Evolutionary conservation across 2,797 vertebrate species (phyloP).

Genomic region (Leuciscus waleckii): DNA sequence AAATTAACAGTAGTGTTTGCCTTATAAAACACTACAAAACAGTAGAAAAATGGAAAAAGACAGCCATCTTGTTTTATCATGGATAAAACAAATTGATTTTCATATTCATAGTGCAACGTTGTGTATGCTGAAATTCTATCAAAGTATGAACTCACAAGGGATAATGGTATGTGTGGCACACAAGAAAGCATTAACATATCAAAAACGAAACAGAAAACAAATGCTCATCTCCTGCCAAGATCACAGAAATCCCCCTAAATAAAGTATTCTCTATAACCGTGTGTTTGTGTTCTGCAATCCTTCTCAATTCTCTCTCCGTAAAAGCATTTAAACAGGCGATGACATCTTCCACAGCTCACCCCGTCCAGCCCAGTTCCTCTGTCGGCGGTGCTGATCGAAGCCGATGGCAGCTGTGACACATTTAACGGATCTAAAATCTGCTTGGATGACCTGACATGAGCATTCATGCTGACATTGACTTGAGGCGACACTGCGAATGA

Average conservation of each 20-base stretch:
- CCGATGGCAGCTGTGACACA: background rate
- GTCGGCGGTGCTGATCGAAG: background rate
- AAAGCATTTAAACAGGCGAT: slow-evolving; percentile 8
- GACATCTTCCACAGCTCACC: slow-evolving; percentile 14
- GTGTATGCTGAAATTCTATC: slow-evolving; percentile 32
- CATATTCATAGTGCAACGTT: slow-evolving; percentile 20
- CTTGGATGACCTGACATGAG: slow-evolving; percentile 36
- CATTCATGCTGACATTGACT: slow-evolving; percentile 18
- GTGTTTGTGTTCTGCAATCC: slow-evolving; percentile 20
- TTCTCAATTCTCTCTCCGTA: slow-evolving; percentile 20
- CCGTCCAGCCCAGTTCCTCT: background rate
- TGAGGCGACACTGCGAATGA: background rate
- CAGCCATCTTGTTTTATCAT: background rate
- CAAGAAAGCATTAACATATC: slow-evolving; percentile 42
- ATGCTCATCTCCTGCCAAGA: slow-evolving; percentile 38
- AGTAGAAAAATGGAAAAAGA: background rate
- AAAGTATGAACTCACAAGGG: slow-evolving; percentile 42
- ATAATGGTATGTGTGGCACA: slow-evolving; percentile 15
- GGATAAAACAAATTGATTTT: slow-evolving; percentile 29
- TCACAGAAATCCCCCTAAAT: slow-evolving; percentile 37
- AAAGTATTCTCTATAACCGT: slow-evolving; percentile 11
- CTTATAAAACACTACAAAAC: background rate
- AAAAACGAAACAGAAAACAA: slow-evolving; percentile 40
- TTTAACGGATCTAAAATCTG: slow-evolving; percentile 20
- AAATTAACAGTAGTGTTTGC: background rate